These are phyloP conservation scores for Ethmia dodecea DNA, from an alignment of 2,888 invertebrate genomes.

Conservation along the genomic window DNA sequence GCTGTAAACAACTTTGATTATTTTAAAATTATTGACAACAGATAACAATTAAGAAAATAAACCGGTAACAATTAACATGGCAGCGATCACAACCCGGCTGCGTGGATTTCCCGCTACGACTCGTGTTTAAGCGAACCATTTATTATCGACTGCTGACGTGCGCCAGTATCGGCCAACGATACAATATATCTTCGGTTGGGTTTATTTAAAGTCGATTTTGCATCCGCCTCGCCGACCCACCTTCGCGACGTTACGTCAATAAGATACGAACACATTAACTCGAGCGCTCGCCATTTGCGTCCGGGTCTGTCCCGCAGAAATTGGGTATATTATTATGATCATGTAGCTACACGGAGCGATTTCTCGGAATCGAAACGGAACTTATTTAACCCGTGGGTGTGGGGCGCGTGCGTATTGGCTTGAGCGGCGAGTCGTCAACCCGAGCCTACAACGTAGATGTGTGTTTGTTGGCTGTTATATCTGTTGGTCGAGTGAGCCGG, in stretches of 20 bases:
- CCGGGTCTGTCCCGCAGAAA: slow-evolving; percentile 64
- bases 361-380: slow-evolving; percentile 39
- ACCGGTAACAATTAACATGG: slow-evolving; percentile 59
- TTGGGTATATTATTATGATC: slow-evolving; percentile 31
- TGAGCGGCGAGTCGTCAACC: slow-evolving; percentile 34
- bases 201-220: slow-evolving; percentile 53
- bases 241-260: slow-evolving; percentile 72
- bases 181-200: slow-evolving; percentile 37
- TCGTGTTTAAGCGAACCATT: slow-evolving; percentile 71
- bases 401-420: slow-evolving; percentile 23
- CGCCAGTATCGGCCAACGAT: slow-evolving; percentile 30
- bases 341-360: slow-evolving; percentile 28
- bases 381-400: slow-evolving; percentile 26
- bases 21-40: slow-evolving; percentile 34
- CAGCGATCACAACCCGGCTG: slow-evolving; percentile 67
- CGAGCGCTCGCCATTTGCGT: slow-evolving; percentile 61
- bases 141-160: slow-evolving; percentile 70
- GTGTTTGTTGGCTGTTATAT: slow-evolving; percentile 47
- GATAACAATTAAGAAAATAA: slow-evolving; percentile 48
- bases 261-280: slow-evolving; percentile 67
- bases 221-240: slow-evolving; percentile 43
- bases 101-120: slow-evolving; percentile 74
- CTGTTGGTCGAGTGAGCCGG: slow-evolving; percentile 61
- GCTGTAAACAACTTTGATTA: slow-evolving; percentile 41
- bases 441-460: slow-evolving; percentile 39